Evolutionary conservation across 2,797 vertebrate genomes (phyloP).

Genomic region (Arctocebus calabarensis): DNA sequence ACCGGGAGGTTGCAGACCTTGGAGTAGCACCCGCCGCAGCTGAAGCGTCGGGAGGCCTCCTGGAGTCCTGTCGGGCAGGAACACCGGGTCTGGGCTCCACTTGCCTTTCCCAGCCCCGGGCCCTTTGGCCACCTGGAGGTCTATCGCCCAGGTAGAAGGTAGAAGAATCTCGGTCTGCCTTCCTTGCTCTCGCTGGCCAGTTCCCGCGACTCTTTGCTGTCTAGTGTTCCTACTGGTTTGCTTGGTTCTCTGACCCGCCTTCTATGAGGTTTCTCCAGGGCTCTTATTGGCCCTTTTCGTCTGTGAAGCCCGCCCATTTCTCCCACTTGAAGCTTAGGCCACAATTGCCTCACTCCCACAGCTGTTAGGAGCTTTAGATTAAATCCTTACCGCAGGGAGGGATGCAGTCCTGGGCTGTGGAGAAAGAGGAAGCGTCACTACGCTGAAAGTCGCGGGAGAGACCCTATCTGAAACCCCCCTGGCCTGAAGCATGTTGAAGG

Average conservation of each 20-base stretch:
- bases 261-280: neutral
- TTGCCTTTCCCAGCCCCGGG: neutral
- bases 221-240: neutral
- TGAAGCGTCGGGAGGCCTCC: slow-evolving; percentile 72
- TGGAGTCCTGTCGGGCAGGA: slow-evolving; percentile 74
- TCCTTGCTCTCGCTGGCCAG: neutral
- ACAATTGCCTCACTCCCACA: neutral
- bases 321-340: neutral
- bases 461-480: neutral
- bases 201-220: neutral
- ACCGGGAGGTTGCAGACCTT: slow-evolving; percentile 75
- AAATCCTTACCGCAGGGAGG: slow-evolving; percentile 92
- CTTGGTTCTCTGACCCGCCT: neutral
- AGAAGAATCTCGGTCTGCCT: neutral
- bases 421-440: slow-evolving; percentile 41
- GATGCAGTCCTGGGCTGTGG: slow-evolving; percentile 89
- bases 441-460: neutral
- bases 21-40: slow-evolving; percentile 73
- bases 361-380: neutral
- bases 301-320: neutral
- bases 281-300: neutral
- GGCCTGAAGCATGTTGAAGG: no score
- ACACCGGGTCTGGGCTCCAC: neutral
- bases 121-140: neutral
- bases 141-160: neutral